Percentiles rank a stretch among this genome's conserved stretches.
Evolutionary conservation across 2,797 vertebrate genomes (phyloP).

Genomic region (Oceanodroma leucorhoa): DNA sequence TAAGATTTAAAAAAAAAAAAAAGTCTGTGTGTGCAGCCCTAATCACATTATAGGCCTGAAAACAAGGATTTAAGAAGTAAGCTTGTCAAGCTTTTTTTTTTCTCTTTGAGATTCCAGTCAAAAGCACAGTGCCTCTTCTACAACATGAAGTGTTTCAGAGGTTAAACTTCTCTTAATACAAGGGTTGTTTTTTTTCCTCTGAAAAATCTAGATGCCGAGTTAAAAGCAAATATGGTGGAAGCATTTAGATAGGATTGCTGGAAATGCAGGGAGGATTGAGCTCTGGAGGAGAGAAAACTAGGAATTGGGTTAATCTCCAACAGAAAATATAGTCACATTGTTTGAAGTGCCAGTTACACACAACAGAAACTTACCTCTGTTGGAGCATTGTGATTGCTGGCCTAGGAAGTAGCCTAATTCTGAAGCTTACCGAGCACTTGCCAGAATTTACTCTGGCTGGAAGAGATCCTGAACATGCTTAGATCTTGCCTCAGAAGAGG

Average conservation of each 20-base stretch:
- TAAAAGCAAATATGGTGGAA: neutral
- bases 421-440: neutral
- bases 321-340: neutral
- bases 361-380: neutral
- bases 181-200: neutral
- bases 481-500: neutral
- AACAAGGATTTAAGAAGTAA: neutral
- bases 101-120: neutral
- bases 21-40: neutral
- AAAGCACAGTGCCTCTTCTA: neutral
- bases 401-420: neutral
- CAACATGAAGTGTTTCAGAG: neutral
- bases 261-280: neutral
- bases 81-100: neutral
- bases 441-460: neutral
- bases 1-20: neutral
- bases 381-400: neutral
- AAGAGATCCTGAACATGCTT: neutral
- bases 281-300: neutral
- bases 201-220: neutral
- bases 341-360: neutral
- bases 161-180: neutral
- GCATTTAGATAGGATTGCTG: neutral
- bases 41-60: neutral
- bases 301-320: neutral